A percentile compares a stretch with the other conserved stretches of the same genome.
Evolutionary conservation across 1,140 invertebrate genomes (phyloP).

Genomic region (Sitobion miscanthi): DNA sequence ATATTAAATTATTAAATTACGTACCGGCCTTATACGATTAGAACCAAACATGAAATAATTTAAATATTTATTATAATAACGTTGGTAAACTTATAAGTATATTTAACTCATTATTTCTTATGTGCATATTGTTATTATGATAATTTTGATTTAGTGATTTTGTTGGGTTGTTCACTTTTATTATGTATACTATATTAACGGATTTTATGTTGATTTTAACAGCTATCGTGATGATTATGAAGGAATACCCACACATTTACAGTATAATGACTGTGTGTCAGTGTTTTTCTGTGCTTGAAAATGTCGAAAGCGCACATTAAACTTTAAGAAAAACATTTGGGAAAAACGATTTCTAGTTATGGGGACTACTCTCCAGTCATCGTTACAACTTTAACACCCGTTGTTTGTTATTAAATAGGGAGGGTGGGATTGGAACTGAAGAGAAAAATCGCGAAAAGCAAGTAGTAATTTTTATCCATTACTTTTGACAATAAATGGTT

Average conservation of each 20-base stretch:
- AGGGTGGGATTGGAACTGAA: neutral
- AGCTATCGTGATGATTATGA: neutral
- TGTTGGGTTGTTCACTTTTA: neutral
- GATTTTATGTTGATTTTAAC: slow-evolving; percentile 3
- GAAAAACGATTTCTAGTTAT: slow-evolving; percentile 27
- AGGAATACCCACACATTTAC: neutral
- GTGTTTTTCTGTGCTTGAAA: slow-evolving; percentile 2
- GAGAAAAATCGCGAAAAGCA: slow-evolving; percentile 10
- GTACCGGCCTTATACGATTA: too few relatives aligned
- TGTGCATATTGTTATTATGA: neutral
- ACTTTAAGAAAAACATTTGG: slow-evolving; percentile 26
- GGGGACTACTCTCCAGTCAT: neutral
- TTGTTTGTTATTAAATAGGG: slow-evolving; percentile 21
- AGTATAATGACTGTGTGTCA: neutral
- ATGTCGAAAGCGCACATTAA: slow-evolving; percentile 18
- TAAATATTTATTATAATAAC: neutral
- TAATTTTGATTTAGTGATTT: neutral
- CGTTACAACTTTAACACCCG: slow-evolving; percentile 37
- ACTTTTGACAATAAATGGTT: slow-evolving; percentile 43
- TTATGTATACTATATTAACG: neutral
- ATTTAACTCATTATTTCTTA: neutral
- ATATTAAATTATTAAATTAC: neutral
- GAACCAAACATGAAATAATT: neutral
- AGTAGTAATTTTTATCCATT: slow-evolving; percentile 32
- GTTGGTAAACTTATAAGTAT: neutral